phyloP scores from a whole-genome alignment of 2,113 vertebrate species.

The Hemichromis elongatus region DNA sequence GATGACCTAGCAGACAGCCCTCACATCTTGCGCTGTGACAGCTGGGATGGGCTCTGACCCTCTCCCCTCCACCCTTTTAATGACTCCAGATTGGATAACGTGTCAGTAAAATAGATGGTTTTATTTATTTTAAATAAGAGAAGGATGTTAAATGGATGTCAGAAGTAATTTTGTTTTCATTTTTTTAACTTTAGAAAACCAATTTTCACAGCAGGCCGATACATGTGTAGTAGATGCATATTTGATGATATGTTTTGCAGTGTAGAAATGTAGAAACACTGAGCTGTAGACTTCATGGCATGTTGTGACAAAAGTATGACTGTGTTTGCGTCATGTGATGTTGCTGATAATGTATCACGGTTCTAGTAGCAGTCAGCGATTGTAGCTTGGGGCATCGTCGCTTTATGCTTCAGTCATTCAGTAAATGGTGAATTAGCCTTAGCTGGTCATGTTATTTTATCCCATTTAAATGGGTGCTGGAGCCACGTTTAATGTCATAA shows the following conservation, averaged over 20 bases:
- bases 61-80: background rate
- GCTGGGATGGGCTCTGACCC: background rate
- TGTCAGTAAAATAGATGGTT: background rate
- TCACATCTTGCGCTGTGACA: background rate
- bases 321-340: background rate
- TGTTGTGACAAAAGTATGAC: background rate
- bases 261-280: background rate
- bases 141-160: background rate
- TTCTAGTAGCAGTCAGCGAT: background rate
- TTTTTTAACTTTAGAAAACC: background rate
- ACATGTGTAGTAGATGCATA: background rate
- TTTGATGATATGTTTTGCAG: background rate
- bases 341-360: background rate
- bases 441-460: conserved; percentile 26
- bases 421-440: conserved; percentile 5
- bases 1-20: background rate
- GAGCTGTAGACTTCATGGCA: background rate
- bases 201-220: too few species aligned
- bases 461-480: conserved; percentile 32
- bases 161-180: background rate
- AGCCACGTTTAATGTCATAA: conserved; percentile 21
- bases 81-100: background rate
- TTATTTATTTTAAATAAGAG: too few species aligned
- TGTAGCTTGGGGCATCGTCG: conserved; percentile 28
- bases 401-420: conserved; percentile 23